These are phyloP conservation scores for Tolmerus cingulatus DNA, from an alignment of 2,888 invertebrate genomes.

Conservation along the genomic window DNA sequence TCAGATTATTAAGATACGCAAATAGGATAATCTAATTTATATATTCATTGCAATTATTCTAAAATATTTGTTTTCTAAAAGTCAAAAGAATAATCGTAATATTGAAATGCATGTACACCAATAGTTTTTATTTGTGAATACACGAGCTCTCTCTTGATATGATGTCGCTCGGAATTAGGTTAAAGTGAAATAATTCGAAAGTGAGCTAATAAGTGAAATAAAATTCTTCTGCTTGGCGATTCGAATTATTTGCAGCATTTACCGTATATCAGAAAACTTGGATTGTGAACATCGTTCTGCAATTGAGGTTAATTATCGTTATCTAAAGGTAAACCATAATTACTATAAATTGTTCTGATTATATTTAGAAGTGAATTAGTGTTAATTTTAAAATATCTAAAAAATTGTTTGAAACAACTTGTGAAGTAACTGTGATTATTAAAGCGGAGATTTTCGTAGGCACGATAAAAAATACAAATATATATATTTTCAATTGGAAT, in stretches of 20 bases:
- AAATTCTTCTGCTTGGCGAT: not conserved
- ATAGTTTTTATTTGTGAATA: not conserved
- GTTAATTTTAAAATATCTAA: not conserved
- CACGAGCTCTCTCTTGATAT: not conserved
- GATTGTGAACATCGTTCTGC: not conserved
- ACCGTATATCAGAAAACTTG: not conserved
- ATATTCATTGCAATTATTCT: not conserved
- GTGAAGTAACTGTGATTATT: too few species aligned
- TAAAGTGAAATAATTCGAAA: conserved; percentile 19
- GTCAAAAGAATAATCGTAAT: not conserved
- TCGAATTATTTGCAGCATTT: not conserved
- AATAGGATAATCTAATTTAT: not conserved
- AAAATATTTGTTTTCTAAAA: not conserved
- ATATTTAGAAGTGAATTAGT: not conserved
- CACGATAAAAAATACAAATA: too few species aligned
- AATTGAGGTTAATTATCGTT: not conserved
- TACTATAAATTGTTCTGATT: not conserved
- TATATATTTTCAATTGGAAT: too few species aligned
- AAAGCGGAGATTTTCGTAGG: too few species aligned
- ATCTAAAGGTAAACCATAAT: not conserved
- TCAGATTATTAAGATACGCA: conserved; percentile 11
- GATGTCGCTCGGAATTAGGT: not conserved
- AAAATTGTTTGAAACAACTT: not conserved
- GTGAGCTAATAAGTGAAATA: conserved; percentile 4
- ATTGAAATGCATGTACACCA: not conserved